Conservation (phyloP, 1,140 invertebrate species). For the Parapsyche elsis region DNA sequence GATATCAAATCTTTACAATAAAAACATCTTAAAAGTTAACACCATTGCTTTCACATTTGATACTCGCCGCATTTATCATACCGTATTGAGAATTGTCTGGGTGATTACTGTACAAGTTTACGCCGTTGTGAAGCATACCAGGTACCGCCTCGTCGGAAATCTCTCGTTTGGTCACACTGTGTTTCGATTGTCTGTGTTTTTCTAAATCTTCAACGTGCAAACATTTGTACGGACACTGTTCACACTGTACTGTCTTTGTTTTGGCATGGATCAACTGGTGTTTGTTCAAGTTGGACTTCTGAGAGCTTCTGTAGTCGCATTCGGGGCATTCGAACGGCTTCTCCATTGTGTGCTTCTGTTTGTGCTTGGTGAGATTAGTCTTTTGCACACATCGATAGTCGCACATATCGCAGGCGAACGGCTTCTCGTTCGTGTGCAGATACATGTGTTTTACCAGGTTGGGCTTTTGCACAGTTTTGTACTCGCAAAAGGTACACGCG, state of each 20-base stretch:
- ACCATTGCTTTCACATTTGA: constrained; percentile 31
- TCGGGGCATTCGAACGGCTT: constrained; percentile 57
- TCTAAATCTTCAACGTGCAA: constrained; percentile 64
- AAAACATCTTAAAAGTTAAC: constrained; percentile 28
- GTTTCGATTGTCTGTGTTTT: constrained; percentile 64
- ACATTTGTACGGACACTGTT: constrained; percentile 62
- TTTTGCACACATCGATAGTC: constrained; percentile 67
- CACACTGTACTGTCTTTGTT: constrained; percentile 61
- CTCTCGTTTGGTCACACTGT: constrained; percentile 44
- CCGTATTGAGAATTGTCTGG: not conserved
- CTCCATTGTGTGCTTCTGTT: constrained; percentile 64
- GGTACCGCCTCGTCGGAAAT: not conserved
- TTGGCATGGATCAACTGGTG: constrained; percentile 62
- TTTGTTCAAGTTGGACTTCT: constrained; percentile 59
- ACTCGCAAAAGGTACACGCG: constrained; percentile 74
- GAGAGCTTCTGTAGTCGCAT: constrained; percentile 60
- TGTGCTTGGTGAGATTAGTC: constrained; percentile 66
- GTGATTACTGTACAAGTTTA: constrained; percentile 9
- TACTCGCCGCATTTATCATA: not conserved
- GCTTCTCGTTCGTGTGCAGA: constrained; percentile 73
- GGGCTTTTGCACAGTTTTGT: constrained; percentile 68
- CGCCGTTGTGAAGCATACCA: not conserved
- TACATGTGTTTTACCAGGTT: constrained; percentile 73
- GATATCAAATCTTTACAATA: too few relatives aligned
- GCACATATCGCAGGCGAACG: constrained; percentile 74